phyloP scores from a whole-genome alignment of 2,888 invertebrate species.

The Therioaphis trifolii region DNA sequence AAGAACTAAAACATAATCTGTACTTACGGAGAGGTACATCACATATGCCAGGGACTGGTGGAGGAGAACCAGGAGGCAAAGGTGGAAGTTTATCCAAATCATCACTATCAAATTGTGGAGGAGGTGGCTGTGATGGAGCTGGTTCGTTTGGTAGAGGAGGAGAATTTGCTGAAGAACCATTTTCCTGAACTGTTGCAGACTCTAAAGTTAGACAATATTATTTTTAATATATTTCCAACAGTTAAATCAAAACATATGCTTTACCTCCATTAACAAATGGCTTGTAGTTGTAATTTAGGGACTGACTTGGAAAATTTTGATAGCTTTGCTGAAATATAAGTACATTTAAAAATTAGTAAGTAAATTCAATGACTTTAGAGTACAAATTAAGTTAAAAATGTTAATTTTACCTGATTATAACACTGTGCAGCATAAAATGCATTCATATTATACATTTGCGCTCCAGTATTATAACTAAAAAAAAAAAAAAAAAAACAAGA shows the following conservation, averaged over 20 bases:
- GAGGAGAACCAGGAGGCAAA: constrained; percentile 74
- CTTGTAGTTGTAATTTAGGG: constrained; percentile 32
- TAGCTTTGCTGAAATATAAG: constrained; percentile 41
- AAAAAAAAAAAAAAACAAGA: background rate
- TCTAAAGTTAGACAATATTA: constrained; percentile 28
- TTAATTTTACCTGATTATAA: constrained; percentile 33
- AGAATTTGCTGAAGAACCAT: constrained; percentile 68
- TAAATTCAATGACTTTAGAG: background rate
- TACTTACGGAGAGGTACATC: constrained; percentile 51
- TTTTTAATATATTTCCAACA: background rate
- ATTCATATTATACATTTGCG: constrained; percentile 52
- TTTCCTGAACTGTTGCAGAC: constrained; percentile 14
- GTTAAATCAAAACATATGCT: background rate
- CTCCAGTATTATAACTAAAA: constrained; percentile 44
- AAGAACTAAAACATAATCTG: background rate
- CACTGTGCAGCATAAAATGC: constrained; percentile 46
- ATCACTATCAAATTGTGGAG: constrained; percentile 48
- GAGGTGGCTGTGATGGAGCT: constrained; percentile 68
- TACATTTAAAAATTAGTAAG: constrained; percentile 1
- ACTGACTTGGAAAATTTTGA: constrained; percentile 50
- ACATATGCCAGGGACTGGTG: constrained; percentile 65
- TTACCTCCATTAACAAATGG: constrained; percentile 55
- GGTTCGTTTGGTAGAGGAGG: constrained; percentile 74
- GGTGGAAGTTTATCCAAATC: constrained; percentile 71
- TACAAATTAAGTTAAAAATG: background rate